Base-by-base conservation (phyloP, 1,140 invertebrate genomes). In the Dinoponera quadriceps region DNA sequence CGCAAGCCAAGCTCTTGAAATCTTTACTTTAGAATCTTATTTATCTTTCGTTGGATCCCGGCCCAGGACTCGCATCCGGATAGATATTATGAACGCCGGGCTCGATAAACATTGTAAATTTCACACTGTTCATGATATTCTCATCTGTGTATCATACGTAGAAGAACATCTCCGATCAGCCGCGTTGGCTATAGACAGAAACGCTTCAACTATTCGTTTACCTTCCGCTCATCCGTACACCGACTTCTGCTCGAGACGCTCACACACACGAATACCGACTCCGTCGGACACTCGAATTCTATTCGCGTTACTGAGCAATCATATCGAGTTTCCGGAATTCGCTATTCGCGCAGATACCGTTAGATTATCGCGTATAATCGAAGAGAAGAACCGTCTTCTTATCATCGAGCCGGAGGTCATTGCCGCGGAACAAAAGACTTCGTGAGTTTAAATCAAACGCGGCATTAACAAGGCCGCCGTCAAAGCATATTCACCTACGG, bases 321-420 rank as follows among this genome's bases (percentile, higher is more conserved):
- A 44, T 68, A 65, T 65, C 44, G 62, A 25, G 49, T 55, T 57
- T 78, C 75, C 49, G 63, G 63, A 55, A 78, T 68, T 68, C 18
- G 16, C 25, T 48, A 18, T 44, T 49, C 72, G 7, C 44, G 49
- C 48, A 18, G 11, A 18, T 55, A 68, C 74, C 62, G 74, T 78
- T 68, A 54, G 22, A 55, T 68, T 44, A 44, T 38, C 20, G 5
- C 27, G 18, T 51, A 55, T 48, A 20, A 51, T 29, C 27, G 9
- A 11, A 25, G 7, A 51, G 14, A 51, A 38, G 48, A 16, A 5
- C 51, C 33, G n/a, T 20, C 18, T 38, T 22, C 33, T 66, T 49
- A 48, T 54, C 18, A 33, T 74, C 33, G 13, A 25, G 14, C 22
- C 18, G 18, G 22, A 13, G 27, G 3, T 75, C 33, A 65, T 25